Evolutionary conservation across 2,888 invertebrate genomes (phyloP).

Genomic region (Conus canariensis): DNA sequence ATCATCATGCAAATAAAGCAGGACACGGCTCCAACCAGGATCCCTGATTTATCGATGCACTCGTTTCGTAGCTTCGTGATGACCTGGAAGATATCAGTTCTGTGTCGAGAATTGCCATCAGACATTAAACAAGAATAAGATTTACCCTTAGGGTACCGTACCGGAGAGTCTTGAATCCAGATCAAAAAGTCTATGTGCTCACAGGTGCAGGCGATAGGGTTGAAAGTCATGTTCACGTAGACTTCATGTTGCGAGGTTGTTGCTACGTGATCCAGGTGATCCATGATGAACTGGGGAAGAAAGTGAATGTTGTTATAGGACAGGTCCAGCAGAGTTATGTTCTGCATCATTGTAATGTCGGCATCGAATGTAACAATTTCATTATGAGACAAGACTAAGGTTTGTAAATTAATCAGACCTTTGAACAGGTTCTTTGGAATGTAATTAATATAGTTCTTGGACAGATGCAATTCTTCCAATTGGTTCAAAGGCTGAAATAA

Average conservation of each 20-base stretch:
- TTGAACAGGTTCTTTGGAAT: constrained; percentile 28
- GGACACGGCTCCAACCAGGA: constrained; percentile 34
- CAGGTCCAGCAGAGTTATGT: constrained; percentile 37
- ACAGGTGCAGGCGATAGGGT: constrained; percentile 47
- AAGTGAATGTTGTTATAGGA: constrained; percentile 34
- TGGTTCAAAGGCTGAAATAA: constrained; percentile 20
- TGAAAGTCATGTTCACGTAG: constrained; percentile 33
- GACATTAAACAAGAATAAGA: constrained; percentile 10
- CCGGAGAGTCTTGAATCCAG: constrained; percentile 42
- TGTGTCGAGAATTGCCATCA: constrained; percentile 15
- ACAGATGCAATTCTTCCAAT: constrained; percentile 28
- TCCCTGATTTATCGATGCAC: constrained; percentile 13
- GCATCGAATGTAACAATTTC: constrained; percentile 26
- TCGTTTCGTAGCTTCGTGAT: neutral
- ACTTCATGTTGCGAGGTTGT: neutral
- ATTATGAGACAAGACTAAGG: constrained; percentile 32
- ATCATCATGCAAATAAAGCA: constrained; percentile 34
- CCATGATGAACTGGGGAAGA: constrained; percentile 29
- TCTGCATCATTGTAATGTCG: constrained; percentile 36
- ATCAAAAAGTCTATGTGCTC: constrained; percentile 43
- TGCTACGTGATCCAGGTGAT: constrained; percentile 30
- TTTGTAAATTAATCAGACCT: constrained; percentile 32
- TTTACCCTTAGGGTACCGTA: neutral
- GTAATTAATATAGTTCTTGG: constrained; percentile 25
- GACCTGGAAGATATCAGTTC: constrained; percentile 26